A percentile compares a stretch with the other conserved stretches of the same genome.
These are phyloP conservation scores for Muricea muricata DNA, from an alignment of 92 coral and sea anemone species.

Conservation along the genomic window DNA sequence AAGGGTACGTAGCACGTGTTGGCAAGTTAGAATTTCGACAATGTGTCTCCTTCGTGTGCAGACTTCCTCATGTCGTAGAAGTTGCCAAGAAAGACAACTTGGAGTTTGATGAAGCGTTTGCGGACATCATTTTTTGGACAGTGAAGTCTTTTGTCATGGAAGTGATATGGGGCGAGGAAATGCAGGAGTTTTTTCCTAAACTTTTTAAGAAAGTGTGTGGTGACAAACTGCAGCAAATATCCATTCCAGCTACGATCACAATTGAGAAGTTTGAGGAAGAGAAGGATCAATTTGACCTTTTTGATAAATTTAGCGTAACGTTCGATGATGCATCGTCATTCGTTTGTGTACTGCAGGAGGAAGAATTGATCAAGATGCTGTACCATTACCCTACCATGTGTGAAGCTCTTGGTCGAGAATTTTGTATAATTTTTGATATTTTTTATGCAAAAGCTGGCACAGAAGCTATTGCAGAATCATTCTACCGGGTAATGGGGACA, in stretches of 20 bases:
- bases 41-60: conserved; percentile 2
- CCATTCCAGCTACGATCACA: background rate
- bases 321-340: background rate
- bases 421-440: conserved; percentile 23
- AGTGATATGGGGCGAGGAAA: background rate
- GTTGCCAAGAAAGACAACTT: background rate
- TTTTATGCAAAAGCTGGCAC: conserved; percentile 24
- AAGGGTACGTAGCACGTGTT: background rate
- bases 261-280: background rate
- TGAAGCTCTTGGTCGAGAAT: conserved; percentile 10
- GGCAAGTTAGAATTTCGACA: background rate
- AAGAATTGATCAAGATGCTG: background rate
- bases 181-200: background rate
- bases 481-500: conserved; percentile 25
- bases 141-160: conserved; percentile 11
- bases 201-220: background rate
- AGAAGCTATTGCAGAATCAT: conserved; percentile 24
- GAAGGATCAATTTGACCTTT: conserved; percentile 18
- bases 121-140: conserved; percentile 4
- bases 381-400: conserved; percentile 16
- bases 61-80: conserved; percentile 20
- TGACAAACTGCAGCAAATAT: background rate
- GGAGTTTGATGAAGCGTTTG: background rate
- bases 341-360: background rate
- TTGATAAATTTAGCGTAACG: background rate